phyloP scores from a whole-genome alignment of 2,113 vertebrate genomes.

The Spermophilus dauricus region DNA sequence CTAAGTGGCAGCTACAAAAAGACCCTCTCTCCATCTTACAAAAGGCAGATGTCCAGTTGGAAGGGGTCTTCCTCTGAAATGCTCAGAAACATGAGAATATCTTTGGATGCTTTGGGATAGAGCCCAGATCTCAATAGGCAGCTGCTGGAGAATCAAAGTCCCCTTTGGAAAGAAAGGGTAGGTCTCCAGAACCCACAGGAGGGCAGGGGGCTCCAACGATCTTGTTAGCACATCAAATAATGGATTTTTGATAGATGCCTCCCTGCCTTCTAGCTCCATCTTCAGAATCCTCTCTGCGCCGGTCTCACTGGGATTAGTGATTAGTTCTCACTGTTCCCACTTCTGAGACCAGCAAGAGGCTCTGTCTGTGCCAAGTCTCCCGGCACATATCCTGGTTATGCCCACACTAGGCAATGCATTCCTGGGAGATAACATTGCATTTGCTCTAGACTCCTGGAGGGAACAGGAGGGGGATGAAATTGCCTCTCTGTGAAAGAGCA shows the following conservation, averaged over 20 bases:
- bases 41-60: background rate
- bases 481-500: background rate
- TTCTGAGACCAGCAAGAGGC: slow-evolving; percentile 67
- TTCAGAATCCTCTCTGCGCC: background rate
- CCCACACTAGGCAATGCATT: background rate
- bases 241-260: background rate
- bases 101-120: background rate
- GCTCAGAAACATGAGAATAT: background rate
- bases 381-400: slow-evolving; percentile 12
- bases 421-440: slow-evolving; percentile 24
- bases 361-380: slow-evolving; percentile 56
- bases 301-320: slow-evolving; percentile 58
- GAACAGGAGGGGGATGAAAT: slow-evolving; percentile 23
- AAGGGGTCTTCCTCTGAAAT: background rate
- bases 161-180: background rate
- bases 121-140: background rate
- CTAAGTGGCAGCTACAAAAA: background rate
- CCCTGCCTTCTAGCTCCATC: background rate
- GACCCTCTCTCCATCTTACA: background rate
- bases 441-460: slow-evolving; percentile 16
- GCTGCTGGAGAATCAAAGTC: background rate
- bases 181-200: background rate
- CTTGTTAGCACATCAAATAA: slow-evolving; percentile 23
- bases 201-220: background rate
- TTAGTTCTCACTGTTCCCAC: slow-evolving; percentile 67